phyloP scores from a whole-genome alignment of 2,113 vertebrate genomes.

The Boleophthalmus pectinirostris region DNA sequence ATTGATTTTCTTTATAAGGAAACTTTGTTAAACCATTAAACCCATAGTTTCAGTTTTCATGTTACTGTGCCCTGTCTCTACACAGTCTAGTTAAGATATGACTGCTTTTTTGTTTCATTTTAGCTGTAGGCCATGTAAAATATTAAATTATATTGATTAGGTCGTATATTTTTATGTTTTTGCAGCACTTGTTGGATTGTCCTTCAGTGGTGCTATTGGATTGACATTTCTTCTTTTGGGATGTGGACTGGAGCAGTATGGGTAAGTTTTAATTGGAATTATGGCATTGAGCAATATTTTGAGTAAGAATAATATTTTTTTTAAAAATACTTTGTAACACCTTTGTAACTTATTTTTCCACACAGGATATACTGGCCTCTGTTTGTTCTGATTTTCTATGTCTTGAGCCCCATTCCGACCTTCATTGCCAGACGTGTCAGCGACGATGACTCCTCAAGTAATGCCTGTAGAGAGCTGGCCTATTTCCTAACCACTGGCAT shows the following conservation, averaged over 20 bases:
- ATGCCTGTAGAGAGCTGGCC: slow-evolving; percentile 88
- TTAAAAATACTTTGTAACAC: background rate
- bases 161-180: background rate
- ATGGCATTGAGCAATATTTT: background rate
- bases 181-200: slow-evolving; percentile 89
- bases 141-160: background rate
- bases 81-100: background rate
- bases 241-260: slow-evolving; percentile 89
- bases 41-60: background rate
- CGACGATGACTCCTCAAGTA: slow-evolving; percentile 89
- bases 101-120: background rate
- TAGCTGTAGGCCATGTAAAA: background rate
- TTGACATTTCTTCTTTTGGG: slow-evolving; percentile 94
- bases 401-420: slow-evolving; percentile 88
- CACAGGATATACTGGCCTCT: slow-evolving; percentile 92
- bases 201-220: slow-evolving; percentile 93
- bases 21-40: slow-evolving; percentile 18
- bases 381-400: slow-evolving; percentile 91
- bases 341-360: background rate
- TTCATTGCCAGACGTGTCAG: slow-evolving; percentile 87
- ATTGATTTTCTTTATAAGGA: background rate
- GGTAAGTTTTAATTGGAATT: slow-evolving; percentile 73
- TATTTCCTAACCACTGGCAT: slow-evolving; percentile 96
- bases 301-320: background rate
- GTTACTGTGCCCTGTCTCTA: background rate